These are phyloP conservation scores for Megalonaias nervosa DNA, from an alignment of 1,140 invertebrate genomes.

Conservation along the genomic window DNA sequence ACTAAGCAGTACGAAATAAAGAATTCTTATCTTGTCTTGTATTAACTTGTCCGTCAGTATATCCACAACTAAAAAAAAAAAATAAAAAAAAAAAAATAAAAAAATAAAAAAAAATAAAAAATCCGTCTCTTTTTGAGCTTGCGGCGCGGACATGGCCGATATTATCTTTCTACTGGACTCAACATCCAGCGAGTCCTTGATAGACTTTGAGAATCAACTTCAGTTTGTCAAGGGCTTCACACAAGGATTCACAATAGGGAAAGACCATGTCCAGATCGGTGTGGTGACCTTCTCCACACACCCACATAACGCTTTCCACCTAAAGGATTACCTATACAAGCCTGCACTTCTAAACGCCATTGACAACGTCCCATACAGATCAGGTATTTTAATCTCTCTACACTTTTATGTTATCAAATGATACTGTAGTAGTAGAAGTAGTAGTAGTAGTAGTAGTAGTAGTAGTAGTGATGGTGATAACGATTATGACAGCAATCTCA, in stretches of 20 bases:
- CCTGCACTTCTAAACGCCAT: conserved; percentile 21
- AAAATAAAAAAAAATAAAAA: too few species aligned
- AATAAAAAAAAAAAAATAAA: too few species aligned
- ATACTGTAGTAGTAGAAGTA: too few species aligned
- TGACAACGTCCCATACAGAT: conserved; percentile 14
- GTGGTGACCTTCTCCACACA: conserved; percentile 34
- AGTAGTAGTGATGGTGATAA: too few species aligned
- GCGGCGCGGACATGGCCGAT: conserved; percentile 37
- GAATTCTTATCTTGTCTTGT: too few species aligned
- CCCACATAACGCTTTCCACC: conserved; percentile 32
- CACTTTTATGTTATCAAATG: too few species aligned
- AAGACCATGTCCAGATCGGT: conserved; percentile 39
- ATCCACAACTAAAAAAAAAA: too few species aligned
- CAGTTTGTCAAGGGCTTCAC: conserved; percentile 34
- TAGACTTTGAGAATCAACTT: conserved; percentile 40
- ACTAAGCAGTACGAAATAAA: too few species aligned
- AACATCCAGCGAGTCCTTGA: conserved; percentile 41
- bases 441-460: too few species aligned
- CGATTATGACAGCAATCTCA: too few species aligned
- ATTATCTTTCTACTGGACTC: conserved; percentile 48
- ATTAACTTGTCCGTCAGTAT: too few species aligned
- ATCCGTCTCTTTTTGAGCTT: conserved; percentile 20
- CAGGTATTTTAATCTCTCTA: not conserved
- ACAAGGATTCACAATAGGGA: conserved; percentile 13
- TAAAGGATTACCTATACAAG: conserved; percentile 30